Conservation (phyloP, 2,113 vertebrate species). For the Tachysurus vachellii region DNA sequence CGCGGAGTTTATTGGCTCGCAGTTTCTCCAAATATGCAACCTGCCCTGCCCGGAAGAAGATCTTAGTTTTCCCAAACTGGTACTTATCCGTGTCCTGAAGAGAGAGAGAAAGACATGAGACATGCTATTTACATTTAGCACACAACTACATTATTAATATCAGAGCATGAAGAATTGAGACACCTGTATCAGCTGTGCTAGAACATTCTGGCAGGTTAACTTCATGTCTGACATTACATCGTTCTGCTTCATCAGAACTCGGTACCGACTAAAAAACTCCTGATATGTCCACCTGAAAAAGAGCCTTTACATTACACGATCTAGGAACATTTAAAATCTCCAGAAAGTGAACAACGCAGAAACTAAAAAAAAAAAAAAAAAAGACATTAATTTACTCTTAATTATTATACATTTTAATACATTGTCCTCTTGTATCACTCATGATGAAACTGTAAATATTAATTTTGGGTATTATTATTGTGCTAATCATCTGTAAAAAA, state of each 20-base stretch:
- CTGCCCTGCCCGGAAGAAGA: constrained; percentile 97
- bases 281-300: constrained; percentile 91
- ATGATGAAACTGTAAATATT: neutral
- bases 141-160: neutral
- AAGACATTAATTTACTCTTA: neutral
- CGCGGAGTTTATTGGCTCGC: constrained; percentile 88
- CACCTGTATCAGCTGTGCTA: constrained; percentile 89
- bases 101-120: constrained; percentile 1
- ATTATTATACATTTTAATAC: neutral
- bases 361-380: neutral
- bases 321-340: neutral
- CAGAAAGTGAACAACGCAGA: neutral
- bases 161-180: neutral
- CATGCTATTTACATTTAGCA: neutral
- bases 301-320: neutral
- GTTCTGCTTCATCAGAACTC: constrained; percentile 92
- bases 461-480: neutral
- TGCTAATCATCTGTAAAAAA: neutral
- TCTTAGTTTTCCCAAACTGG: constrained; percentile 96
- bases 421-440: neutral
- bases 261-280: constrained; percentile 94
- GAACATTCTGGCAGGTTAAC: constrained; percentile 87
- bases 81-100: constrained; percentile 88
- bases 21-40: constrained; percentile 96
- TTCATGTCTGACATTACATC: constrained; percentile 87